Percentiles rank a stretch among this genome's conserved stretches.
phyloP scores from a whole-genome alignment of 2,888 invertebrate genomes.

The Sarcophaga rosellei region DNA sequence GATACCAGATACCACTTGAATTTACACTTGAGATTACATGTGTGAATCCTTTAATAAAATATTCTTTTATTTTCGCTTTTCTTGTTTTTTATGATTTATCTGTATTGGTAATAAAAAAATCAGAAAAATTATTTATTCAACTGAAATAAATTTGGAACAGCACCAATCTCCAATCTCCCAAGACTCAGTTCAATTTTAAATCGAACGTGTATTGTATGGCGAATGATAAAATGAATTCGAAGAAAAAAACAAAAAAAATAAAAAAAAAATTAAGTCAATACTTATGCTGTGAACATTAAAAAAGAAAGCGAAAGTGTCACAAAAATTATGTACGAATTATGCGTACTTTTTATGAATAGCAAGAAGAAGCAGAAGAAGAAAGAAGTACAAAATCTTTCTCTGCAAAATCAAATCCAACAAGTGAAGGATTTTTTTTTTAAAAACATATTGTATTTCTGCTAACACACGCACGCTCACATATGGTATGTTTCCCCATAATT shows the following conservation, averaged over 20 bases:
- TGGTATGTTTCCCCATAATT: too few species aligned
- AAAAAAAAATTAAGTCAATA: constrained; percentile 11
- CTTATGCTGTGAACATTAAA: not conserved
- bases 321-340: too few species aligned
- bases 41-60: too few species aligned
- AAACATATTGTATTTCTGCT: too few species aligned
- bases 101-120: not conserved
- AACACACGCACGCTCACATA: too few species aligned
- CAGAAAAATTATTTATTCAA: constrained; percentile 9
- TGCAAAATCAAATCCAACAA: too few species aligned
- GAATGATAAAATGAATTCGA: not conserved
- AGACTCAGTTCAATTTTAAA: not conserved
- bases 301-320: too few species aligned
- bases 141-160: not conserved
- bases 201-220: not conserved
- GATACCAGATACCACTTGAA: not conserved
- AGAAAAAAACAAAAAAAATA: not conserved
- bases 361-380: too few species aligned
- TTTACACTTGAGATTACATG: not conserved
- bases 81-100: not conserved
- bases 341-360: too few species aligned
- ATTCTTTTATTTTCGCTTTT: too few species aligned
- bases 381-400: too few species aligned
- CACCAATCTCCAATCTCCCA: not conserved
- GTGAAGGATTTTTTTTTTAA: too few species aligned